Evolutionary conservation across 2,797 vertebrate genomes (phyloP).

Genomic region (Myotis planiceps): DNA sequence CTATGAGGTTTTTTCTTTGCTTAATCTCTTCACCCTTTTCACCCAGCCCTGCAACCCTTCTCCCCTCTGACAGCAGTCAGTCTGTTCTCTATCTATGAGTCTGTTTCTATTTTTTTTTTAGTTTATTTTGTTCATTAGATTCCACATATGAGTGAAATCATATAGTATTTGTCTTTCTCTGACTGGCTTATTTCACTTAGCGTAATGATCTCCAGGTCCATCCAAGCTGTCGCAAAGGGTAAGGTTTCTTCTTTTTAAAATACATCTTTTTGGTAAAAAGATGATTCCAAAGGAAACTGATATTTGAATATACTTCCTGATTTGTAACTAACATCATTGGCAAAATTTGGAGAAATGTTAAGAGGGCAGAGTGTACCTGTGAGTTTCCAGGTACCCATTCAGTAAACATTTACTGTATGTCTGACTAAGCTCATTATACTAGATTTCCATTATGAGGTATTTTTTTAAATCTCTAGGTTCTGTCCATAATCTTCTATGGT

Average conservation of each 20-base stretch:
- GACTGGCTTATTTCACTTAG: neutral
- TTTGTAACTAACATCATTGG: neutral
- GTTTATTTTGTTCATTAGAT: neutral
- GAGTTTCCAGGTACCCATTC: neutral
- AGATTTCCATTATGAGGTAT: neutral
- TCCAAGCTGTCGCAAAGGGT: neutral
- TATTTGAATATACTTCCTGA: neutral
- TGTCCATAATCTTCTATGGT: neutral
- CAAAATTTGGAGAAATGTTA: constrained; percentile 33
- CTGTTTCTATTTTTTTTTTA: neutral
- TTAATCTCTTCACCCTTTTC: neutral
- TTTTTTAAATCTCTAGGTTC: neutral
- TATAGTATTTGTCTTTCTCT: neutral
- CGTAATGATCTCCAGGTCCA: neutral
- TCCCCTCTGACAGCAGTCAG: neutral
- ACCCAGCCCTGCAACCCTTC: neutral
- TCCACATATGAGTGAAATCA: neutral
- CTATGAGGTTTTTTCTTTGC: neutral
- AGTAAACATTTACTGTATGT: neutral
- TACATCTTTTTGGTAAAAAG: neutral
- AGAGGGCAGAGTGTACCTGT: neutral
- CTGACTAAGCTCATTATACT: neutral
- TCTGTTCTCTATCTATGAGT: neutral
- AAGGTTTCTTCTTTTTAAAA: neutral
- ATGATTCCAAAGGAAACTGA: constrained; percentile 4